These are phyloP conservation scores for Vulpes vulpes DNA, from an alignment of 2,113 vertebrate species.

Conservation along the genomic window DNA sequence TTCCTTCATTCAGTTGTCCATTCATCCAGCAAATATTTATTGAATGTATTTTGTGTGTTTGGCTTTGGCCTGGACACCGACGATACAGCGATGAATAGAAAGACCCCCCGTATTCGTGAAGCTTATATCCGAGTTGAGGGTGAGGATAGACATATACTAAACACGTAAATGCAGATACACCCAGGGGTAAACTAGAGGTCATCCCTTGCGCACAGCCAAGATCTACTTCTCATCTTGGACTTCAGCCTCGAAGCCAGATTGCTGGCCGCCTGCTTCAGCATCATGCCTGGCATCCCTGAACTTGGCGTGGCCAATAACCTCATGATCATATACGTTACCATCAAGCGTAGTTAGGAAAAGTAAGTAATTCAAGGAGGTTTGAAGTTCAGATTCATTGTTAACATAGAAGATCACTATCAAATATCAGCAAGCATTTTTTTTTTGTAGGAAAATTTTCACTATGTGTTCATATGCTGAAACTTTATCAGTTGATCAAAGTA, in stretches of 20 bases:
- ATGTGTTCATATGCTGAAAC: slow-evolving; percentile 37
- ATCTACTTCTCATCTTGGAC: background rate
- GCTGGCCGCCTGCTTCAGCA: background rate
- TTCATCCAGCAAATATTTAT: slow-evolving; percentile 1
- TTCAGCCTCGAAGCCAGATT: background rate
- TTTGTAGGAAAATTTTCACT: background rate
- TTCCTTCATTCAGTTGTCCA: background rate
- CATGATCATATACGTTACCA: background rate
- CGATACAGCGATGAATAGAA: background rate
- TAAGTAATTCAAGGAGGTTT: slow-evolving; percentile 30
- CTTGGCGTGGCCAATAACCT: background rate
- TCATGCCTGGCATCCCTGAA: background rate
- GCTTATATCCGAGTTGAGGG: background rate
- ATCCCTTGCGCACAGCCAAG: background rate
- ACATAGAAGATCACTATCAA: background rate
- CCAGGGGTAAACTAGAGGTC: background rate
- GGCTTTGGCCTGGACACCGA: background rate
- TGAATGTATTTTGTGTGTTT: background rate
- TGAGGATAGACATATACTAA: background rate
- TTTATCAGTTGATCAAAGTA: slow-evolving; percentile 11
- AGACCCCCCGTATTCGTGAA: background rate
- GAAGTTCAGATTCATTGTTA: slow-evolving; percentile 14
- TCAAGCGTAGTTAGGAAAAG: background rate
- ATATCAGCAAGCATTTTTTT: background rate
- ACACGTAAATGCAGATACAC: background rate